Base-by-base conservation (phyloP, 2,113 vertebrate genomes). In the Glareola pratincola region DNA sequence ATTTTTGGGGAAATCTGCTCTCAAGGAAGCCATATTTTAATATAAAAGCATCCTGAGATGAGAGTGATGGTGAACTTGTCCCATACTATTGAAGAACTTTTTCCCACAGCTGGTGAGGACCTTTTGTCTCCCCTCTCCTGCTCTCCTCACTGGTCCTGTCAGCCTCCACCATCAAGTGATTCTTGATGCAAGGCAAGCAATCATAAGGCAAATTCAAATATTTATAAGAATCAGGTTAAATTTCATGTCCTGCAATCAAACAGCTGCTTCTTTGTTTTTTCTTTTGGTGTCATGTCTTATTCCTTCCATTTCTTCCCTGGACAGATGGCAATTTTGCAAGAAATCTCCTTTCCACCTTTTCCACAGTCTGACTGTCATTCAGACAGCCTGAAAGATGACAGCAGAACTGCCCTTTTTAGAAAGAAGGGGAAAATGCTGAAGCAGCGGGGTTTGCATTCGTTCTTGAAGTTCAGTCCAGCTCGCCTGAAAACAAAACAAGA, bases 401-500 rank as follows among this genome's bases (percentile, higher is more conserved):
- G 75, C 64, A 68, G 67, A 54, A 6, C 24, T 36, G 39, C 23
- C 54, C 56, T 91, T 79, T 72, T 29, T 14, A 56, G 34, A 45
- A 6, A 79, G 72, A 48, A 47, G 39, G 30, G 34, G 24, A 24
- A 83, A 62, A 29, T 12, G 51, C 57, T 83, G 86, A 76, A 51
- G 51, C 92, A 87, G 85, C 72, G 32, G 73, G 36, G 47, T 59
- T 83, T 83, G 56, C 22, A 8, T 69, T 89, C 1, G 0, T 72
- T 83, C 67, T 27, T n/a, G 60, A 56, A 90, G 67, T 22, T 66
- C 77, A 67, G 47, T 39, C 36, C 57, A 60, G 39, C 63, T 84
- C 4, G 22, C 47, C 47, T 62, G 73, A 60, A 79, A 92, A 30
- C 74, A 92, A 87, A 94, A 92, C 82, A 57, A 56, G 39, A 56